Conservation (phyloP, 1,140 invertebrate species). For the Hycleus phaleratus region DNA sequence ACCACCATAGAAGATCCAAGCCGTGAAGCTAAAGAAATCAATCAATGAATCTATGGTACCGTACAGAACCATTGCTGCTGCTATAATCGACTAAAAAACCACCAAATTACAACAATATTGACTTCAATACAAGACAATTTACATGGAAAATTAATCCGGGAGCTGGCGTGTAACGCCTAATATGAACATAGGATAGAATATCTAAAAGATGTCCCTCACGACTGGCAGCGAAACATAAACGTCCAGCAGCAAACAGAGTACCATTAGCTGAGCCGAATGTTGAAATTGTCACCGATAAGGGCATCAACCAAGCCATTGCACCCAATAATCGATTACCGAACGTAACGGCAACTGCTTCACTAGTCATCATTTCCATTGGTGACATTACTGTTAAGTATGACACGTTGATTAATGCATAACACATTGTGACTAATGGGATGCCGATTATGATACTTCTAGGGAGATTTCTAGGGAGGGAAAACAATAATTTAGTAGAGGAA, state of each 20-base stretch:
- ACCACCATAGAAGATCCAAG: conserved; percentile 92
- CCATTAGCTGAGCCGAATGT: conserved; percentile 97
- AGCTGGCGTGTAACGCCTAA: conserved; percentile 82
- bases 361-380: conserved; percentile 85
- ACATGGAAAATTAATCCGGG: conserved; percentile 97
- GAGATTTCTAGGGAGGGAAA: conserved; percentile 65
- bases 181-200: conserved; percentile 89
- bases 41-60: conserved; percentile 86
- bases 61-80: conserved; percentile 75
- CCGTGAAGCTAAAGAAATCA: conserved; percentile 92
- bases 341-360: conserved; percentile 92
- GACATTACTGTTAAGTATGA: conserved; percentile 96
- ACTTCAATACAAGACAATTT: conserved; percentile 39
- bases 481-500: not conserved
- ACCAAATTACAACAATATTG: conserved; percentile 23
- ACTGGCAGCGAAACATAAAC: conserved; percentile 91
- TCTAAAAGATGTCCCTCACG: conserved; percentile 88
- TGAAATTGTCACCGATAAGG: conserved; percentile 88
- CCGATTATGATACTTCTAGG: conserved; percentile 94
- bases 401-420: conserved; percentile 93
- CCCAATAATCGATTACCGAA: conserved; percentile 81
- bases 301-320: conserved; percentile 86
- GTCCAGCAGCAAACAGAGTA: conserved; percentile 84
- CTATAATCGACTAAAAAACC: conserved; percentile 54
- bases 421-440: conserved; percentile 89